Evolutionary conservation across 2,113 vertebrate genomes (phyloP), one percentile per base, ranked within the genome.

Genomic region (Mustela lutreola): DNA sequence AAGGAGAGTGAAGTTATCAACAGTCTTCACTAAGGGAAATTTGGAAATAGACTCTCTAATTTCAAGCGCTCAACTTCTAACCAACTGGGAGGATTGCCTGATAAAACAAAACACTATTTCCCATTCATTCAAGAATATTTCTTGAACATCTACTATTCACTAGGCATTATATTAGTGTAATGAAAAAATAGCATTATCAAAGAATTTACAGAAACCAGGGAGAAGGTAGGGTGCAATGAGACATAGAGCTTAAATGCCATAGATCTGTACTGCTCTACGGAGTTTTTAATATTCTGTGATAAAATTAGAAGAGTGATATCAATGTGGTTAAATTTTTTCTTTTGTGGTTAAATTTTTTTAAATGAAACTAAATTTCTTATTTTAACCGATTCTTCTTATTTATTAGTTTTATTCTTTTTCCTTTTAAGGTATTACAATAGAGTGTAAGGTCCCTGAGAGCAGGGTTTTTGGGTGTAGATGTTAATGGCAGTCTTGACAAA

Each of bases 301-400:
- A 73, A 88, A 95, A 95, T 90, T 94, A 90, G 39, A 96, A 76
- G n/a, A 92, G 80, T 14, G n/a, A 83, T 71, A 16, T 75, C 63
- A 81, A 24, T 95, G 33, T 36, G 6, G 42, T 80, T 31, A 82
- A 21, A 19, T 78, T 84, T 63, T 86, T 63, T 82, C 39, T 39
- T 39, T 42, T 95, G 33, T 36, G 6, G 42, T 80, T 31, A 82
- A 21, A 19, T 78, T 84, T 63, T 86, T 63, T 82, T 33, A 70
- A 70, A 89, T 24, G 28, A 75, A 73, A 89, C 24, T 94, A 42
- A 65, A 11, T 75, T 79, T 90, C 89, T 26, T 5, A 83, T 78
- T 93, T 95, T 94, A 89, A 71, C 42, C 24, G 6, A 33, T 22
- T 45, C n/a, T 45, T 3, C 56, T 79, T 50, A 91, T 83, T 82